Conservation (phyloP, 2,113 vertebrate genomes). For the Collichthys lucidus region DNA sequence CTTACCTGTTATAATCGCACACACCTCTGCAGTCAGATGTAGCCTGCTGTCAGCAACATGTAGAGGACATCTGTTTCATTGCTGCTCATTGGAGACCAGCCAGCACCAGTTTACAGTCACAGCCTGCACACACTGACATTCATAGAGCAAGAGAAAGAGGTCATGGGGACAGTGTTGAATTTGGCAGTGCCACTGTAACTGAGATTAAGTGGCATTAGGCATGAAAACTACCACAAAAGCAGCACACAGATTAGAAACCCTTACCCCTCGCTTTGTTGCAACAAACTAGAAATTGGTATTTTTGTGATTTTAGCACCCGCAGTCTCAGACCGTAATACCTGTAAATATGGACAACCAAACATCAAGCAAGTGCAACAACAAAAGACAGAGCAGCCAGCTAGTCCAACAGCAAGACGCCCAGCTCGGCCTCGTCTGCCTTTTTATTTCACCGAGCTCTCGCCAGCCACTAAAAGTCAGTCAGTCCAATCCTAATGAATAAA, state of each 20-base stretch:
- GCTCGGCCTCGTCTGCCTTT: no score
- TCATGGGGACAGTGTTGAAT: constrained; percentile 29
- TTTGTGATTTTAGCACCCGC: no score
- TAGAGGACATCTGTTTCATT: constrained; percentile 56
- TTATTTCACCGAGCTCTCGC: no score
- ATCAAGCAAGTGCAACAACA: no score
- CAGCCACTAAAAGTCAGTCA: no score
- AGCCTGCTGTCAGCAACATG: constrained; percentile 32
- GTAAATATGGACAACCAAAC: no score
- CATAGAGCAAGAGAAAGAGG: constrained; percentile 54
- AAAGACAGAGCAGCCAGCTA: no score
- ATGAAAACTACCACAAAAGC: background rate
- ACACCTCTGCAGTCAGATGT: constrained; percentile 3
- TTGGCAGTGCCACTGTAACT: background rate
- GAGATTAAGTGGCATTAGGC: background rate
- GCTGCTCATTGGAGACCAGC: constrained; percentile 46
- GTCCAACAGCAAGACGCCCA: no score
- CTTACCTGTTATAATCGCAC: constrained; percentile 29
- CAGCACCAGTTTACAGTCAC: constrained; percentile 45
- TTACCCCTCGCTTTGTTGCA: background rate
- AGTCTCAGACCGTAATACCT: no score
- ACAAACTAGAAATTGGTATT: no score
- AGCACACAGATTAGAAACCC: background rate
- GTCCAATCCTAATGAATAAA: no score
- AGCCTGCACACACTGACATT: constrained; percentile 23